Conservation (phyloP, 2,888 invertebrate species). For the Himalopsyche japonica region DNA sequence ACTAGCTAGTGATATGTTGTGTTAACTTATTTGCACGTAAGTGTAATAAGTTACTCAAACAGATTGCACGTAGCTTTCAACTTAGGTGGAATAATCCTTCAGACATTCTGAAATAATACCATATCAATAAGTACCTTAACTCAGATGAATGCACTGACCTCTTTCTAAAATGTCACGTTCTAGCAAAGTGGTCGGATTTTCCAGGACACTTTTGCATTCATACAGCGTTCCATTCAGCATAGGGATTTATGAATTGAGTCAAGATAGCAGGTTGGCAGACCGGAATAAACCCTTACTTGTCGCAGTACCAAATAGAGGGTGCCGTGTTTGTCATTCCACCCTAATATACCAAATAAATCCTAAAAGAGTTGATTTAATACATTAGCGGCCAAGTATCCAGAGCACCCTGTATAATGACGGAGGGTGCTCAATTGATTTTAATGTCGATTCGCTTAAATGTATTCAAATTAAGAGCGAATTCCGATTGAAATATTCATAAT, state of each 20-base stretch:
- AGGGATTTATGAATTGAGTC: background rate
- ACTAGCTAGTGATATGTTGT: too few species aligned
- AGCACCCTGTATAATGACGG: constrained; percentile 8
- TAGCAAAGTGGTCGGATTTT: background rate
- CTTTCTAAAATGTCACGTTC: constrained; percentile 2
- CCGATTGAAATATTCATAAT: background rate
- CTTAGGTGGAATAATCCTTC: background rate
- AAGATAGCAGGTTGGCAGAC: constrained; percentile 12
- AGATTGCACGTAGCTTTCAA: background rate
- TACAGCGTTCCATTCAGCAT: background rate
- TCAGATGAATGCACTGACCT: background rate
- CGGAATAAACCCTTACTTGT: constrained; percentile 32
- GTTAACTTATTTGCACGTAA: too few species aligned
- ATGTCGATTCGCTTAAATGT: constrained; percentile 26
- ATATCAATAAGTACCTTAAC: background rate
- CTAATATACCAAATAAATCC: constrained; percentile 51
- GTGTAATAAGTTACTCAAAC: background rate
- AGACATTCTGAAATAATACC: background rate
- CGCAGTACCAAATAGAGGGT: constrained; percentile 45
- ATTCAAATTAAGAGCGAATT: constrained; percentile 21
- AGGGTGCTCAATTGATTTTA: constrained; percentile 36
- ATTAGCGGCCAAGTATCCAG: constrained; percentile 34
- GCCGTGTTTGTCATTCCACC: constrained; percentile 59
- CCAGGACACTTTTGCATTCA: background rate
- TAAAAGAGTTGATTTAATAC: constrained; percentile 56